phyloP scores from a whole-genome alignment of 1,140 invertebrate species.

The Zaprionus taronus region DNA sequence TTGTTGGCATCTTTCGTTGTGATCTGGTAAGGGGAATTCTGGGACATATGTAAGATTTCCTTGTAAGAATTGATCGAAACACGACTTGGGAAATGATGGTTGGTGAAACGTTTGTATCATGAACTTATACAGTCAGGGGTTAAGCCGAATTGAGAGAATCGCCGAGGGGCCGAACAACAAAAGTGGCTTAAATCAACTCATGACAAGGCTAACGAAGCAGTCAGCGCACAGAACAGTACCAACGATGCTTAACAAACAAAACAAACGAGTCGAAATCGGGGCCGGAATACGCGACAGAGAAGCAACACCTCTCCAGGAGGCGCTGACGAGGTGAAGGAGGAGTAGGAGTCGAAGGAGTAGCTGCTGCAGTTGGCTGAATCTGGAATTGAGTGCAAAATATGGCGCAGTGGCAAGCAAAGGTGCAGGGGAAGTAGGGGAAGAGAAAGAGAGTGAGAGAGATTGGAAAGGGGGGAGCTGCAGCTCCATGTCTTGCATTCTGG shows the following conservation, averaged over 20 bases:
- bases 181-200: constrained; percentile 78
- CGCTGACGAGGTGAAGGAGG: constrained; percentile 19
- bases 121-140: constrained; percentile 18
- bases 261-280: constrained; percentile 55
- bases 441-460: not conserved
- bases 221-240: constrained; percentile 60
- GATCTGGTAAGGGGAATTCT: not conserved
- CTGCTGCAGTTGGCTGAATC: constrained; percentile 44
- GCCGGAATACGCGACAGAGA: constrained; percentile 22
- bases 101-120: not conserved
- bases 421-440: not conserved
- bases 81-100: constrained; percentile 2
- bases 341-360: constrained; percentile 33
- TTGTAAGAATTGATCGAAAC: not conserved
- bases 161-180: constrained; percentile 39
- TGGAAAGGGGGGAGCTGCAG: constrained; percentile 15
- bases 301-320: constrained; percentile 58
- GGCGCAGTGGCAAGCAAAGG: constrained; percentile 44
- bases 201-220: constrained; percentile 79
- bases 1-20: not conserved
- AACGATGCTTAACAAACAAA: constrained; percentile 58
- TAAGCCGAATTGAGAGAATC: not conserved
- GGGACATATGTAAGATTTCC: not conserved
- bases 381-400: constrained; percentile 80
- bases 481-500: constrained; percentile 60